phyloP scores from a whole-genome alignment of 2,888 invertebrate species.

The Orthonevra nobilis region DNA sequence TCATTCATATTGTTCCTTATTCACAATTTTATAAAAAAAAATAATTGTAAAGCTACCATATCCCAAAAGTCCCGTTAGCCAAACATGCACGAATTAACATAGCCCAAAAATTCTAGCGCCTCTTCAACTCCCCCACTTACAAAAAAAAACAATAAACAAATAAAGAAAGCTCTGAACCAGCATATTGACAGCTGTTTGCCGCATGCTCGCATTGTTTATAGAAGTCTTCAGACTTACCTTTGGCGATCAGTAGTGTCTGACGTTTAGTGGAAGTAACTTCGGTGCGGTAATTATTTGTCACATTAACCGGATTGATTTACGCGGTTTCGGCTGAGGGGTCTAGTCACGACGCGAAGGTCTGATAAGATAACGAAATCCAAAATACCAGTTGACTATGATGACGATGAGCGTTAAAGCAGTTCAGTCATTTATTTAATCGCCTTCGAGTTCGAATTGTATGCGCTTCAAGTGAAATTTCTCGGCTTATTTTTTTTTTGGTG shows the following conservation, averaged over 20 bases:
- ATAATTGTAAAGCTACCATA: too few relatives aligned
- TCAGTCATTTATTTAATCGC: slow-evolving; percentile 5
- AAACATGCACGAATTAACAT: too few relatives aligned
- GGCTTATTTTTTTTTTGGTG: not conserved
- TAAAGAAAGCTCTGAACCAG: slow-evolving; percentile 18
- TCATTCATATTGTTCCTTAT: not conserved
- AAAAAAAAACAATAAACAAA: slow-evolving; percentile 16
- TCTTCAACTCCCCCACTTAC: too few relatives aligned
- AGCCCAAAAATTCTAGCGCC: too few relatives aligned
- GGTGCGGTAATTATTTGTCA: not conserved
- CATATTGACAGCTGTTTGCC: not conserved
- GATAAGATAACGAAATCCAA: slow-evolving; percentile 40
- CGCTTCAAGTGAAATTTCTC: slow-evolving; percentile 11
- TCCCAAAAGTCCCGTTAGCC: not conserved
- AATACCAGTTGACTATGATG: slow-evolving; percentile 6
- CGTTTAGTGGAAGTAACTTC: slow-evolving; percentile 4
- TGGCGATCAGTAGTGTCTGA: slow-evolving; percentile 14
- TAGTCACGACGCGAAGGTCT: slow-evolving; percentile 2
- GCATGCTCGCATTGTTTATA: too few relatives aligned
- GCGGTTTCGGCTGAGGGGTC: not conserved
- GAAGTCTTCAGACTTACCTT: not conserved
- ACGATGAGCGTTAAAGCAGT: too few relatives aligned
- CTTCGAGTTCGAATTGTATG: slow-evolving; percentile 25
- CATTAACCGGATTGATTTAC: not conserved
- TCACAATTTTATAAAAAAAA: not conserved